Conservation (phyloP, 2,888 invertebrate genomes). For the Pardosa pseudoannulata region DNA sequence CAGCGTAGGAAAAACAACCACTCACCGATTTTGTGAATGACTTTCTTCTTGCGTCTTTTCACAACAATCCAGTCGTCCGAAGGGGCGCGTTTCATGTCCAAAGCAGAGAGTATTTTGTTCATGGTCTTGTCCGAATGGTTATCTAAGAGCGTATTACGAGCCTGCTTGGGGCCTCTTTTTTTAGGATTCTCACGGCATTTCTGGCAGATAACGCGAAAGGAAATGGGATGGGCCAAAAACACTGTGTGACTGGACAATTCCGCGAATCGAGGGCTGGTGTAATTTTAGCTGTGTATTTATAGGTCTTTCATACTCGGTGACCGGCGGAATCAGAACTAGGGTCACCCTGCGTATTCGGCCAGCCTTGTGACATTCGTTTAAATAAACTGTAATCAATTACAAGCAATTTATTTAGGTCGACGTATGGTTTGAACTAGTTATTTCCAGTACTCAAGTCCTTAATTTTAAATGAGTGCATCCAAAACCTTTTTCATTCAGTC, state of each 20-base stretch:
- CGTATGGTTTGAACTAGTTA: background rate
- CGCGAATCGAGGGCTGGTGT: background rate
- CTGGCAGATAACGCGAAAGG: conserved; percentile 18
- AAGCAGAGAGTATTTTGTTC: conserved; percentile 7
- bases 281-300: background rate
- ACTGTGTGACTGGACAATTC: background rate
- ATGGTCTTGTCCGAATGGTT: background rate
- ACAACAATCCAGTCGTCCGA: conserved; percentile 50
- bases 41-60: conserved; percentile 13
- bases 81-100: background rate
- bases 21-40: conserved; percentile 27
- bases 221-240: conserved; percentile 16
- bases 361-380: background rate
- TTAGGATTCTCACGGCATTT: background rate
- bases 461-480: no score
- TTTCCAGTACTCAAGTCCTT: no score
- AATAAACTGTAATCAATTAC: background rate
- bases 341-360: background rate
- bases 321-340: background rate
- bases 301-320: background rate
- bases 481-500: no score
- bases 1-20: no score
- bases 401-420: background rate
- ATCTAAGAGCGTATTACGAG: background rate
- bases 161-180: conserved; percentile 8